phyloP scores from a whole-genome alignment of 2,888 invertebrate genomes.

The Lasius platythorax region DNA sequence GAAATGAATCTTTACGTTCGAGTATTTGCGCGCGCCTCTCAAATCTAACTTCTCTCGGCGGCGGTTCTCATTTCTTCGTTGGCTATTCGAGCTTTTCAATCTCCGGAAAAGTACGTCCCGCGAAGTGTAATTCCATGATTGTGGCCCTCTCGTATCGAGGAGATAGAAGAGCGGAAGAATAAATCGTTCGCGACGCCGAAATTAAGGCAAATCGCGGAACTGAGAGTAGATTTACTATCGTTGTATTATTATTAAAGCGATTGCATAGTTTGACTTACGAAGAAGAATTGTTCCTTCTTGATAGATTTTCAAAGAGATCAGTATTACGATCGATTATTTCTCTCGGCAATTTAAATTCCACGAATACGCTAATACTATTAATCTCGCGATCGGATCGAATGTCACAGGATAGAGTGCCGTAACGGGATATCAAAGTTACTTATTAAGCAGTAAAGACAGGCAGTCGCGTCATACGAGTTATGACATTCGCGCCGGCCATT shows the following conservation, averaged over 20 bases:
- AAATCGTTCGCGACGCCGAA: background rate
- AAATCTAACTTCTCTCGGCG: background rate
- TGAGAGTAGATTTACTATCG: background rate
- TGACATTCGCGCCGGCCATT: background rate
- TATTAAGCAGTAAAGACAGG: background rate
- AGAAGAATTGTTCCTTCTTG: background rate
- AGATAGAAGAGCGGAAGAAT: background rate
- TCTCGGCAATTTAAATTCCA: background rate
- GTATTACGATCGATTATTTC: background rate
- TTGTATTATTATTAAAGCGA: background rate
- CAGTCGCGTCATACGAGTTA: slow-evolving; percentile 33
- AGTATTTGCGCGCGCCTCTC: background rate
- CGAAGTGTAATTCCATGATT: slow-evolving; percentile 2
- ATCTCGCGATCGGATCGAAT: background rate
- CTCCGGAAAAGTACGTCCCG: background rate
- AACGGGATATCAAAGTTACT: background rate
- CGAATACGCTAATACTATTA: background rate
- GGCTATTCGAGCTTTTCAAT: slow-evolving; percentile 24
- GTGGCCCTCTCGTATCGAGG: background rate
- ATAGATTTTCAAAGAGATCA: background rate
- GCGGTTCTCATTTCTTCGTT: background rate
- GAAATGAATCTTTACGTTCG: slow-evolving; percentile 42
- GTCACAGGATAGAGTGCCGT: background rate
- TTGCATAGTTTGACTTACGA: background rate
- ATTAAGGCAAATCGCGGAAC: background rate